Conservation (phyloP, 1,140 invertebrate species). For the Yoshiicerus persimilis region DNA sequence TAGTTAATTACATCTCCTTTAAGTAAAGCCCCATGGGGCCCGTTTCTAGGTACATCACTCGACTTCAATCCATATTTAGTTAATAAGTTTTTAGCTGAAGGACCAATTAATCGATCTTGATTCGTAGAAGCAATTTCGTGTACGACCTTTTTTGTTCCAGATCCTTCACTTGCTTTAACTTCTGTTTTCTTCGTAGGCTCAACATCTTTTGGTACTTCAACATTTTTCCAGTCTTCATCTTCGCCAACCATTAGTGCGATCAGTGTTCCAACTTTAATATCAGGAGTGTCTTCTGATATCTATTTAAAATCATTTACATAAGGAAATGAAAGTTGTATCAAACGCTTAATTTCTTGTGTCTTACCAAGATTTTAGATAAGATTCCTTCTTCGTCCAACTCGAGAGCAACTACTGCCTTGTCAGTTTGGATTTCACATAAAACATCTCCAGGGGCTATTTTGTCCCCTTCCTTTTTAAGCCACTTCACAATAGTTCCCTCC, state of each 20-base stretch:
- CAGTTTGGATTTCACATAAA: conserved; percentile 66
- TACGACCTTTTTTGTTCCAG: neutral
- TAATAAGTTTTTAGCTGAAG: conserved; percentile 65
- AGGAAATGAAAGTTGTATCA: conserved; percentile 35
- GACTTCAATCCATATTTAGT: conserved; percentile 63
- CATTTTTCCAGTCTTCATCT: conserved; percentile 70
- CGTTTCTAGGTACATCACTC: conserved; percentile 59
- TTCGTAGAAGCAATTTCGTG: neutral
- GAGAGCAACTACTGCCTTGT: conserved; percentile 63
- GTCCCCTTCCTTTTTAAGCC: conserved; percentile 65
- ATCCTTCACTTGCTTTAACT: neutral
- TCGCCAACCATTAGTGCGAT: conserved; percentile 86
- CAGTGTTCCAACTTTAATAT: conserved; percentile 79
- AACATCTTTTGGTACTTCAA: conserved; percentile 64
- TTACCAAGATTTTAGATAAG: conserved; percentile 63
- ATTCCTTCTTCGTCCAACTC: conserved; percentile 64
- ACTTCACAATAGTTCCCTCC: conserved; percentile 65
- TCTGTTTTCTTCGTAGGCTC: neutral
- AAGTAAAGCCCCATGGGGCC: conserved; percentile 62
- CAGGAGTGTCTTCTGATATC: conserved; percentile 74
- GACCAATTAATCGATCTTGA: conserved; percentile 56
- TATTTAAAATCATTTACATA: no score
- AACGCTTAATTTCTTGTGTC: conserved; percentile 17
- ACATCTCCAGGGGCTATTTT: conserved; percentile 61
- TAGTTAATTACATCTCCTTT: conserved; percentile 67